Evolutionary conservation across 2,113 vertebrate genomes (phyloP).

Genomic region (Agelaius phoeniceus): DNA sequence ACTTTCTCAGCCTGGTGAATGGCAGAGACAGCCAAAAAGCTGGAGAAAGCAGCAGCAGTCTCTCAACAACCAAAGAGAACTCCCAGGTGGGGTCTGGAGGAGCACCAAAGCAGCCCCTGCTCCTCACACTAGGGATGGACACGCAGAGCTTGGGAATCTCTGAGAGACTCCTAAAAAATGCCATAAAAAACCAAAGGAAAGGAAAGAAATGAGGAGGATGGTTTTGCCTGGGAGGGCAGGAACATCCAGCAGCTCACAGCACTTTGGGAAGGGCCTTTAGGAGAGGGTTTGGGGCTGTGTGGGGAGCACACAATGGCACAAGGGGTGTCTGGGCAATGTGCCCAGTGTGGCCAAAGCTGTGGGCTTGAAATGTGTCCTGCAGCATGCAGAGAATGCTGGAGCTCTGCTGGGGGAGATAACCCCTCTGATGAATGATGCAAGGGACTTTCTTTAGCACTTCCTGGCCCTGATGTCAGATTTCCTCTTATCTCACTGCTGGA

Average conservation of each 20-base stretch:
- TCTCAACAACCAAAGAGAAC: background rate
- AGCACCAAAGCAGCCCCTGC: background rate
- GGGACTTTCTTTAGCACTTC: background rate
- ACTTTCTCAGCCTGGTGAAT: background rate
- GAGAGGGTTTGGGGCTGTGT: background rate
- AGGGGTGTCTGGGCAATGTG: fast-evolving
- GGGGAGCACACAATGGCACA: background rate
- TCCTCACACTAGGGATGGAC: no score
- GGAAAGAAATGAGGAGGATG: background rate
- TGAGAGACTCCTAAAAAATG: fast-evolving
- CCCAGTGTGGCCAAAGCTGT: background rate
- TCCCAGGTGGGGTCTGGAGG: background rate
- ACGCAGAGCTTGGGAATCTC: background rate
- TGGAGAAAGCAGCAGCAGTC: background rate
- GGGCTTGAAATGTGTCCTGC: background rate
- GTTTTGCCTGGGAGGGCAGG: background rate
- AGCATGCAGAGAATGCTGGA: background rate
- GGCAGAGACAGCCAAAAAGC: background rate
- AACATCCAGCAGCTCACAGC: background rate
- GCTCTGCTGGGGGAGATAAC: background rate
- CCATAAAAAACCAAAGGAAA: background rate
- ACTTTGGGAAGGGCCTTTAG: background rate
- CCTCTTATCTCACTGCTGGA: background rate
- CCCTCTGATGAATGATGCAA: background rate
- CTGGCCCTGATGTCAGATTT: constrained; percentile 18